Percentiles rank a stretch among this genome's conserved stretches.
These are phyloP conservation scores for Hemibagrus guttatus DNA, from an alignment of 2,797 vertebrate genomes.

Conservation along the genomic window DNA sequence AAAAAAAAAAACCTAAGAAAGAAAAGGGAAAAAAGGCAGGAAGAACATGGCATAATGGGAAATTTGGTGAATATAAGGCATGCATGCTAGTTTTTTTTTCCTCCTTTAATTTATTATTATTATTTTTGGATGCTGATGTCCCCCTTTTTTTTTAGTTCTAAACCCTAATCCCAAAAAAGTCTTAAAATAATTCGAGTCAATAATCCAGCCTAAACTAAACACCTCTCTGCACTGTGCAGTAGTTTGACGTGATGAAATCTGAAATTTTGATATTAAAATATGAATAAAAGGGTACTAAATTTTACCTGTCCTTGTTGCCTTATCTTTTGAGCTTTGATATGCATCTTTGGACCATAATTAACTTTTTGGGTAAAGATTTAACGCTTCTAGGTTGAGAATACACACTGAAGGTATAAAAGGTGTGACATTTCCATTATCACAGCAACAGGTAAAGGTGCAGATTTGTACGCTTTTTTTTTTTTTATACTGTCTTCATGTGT, in stretches of 20 bases:
- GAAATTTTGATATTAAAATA: not conserved
- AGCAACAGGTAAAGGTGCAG: not conserved
- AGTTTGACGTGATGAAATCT: not conserved
- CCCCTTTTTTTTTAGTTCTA: not conserved
- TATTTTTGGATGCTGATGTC: not conserved
- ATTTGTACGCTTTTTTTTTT: not conserved
- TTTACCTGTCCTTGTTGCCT: not conserved
- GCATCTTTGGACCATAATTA: not conserved
- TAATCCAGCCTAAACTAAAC: too few relatives aligned
- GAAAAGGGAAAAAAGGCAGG: not conserved
- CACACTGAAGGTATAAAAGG: not conserved
- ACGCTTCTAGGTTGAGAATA: not conserved
- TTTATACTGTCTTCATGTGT: not conserved
- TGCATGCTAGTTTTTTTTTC: slow-evolving; percentile 11
- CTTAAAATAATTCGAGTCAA: not conserved
- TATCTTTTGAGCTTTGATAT: not conserved
- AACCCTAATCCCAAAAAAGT: not conserved
- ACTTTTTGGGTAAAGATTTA: not conserved
- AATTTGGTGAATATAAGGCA: slow-evolving; percentile 41
- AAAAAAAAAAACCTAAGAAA: not conserved
- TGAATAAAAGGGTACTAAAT: not conserved
- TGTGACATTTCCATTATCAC: not conserved
- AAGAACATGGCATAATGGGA: slow-evolving; percentile 27
- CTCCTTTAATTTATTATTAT: not conserved
- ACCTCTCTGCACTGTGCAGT: too few relatives aligned